Base-by-base conservation (phyloP, 2,113 vertebrate species). In the Antechinus stuartii region DNA sequence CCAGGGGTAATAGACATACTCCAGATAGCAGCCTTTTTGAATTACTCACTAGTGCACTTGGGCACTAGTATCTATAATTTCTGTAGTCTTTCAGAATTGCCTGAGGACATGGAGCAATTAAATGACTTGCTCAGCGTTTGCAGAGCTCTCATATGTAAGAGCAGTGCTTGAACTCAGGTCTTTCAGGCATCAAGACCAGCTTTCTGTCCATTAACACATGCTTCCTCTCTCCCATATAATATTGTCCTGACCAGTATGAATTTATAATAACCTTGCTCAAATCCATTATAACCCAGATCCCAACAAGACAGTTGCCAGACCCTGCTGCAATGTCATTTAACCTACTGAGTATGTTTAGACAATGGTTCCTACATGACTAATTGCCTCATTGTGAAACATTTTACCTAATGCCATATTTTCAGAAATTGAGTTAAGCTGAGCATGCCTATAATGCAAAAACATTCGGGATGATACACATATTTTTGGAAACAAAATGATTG, bases 401-500 rank as follows among this genome's bases (percentile, higher is more conserved):
- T 84, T 84, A 19, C 68, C 68, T 84, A 84, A 84, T 84, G 68
- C 6, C 19, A 84, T 84, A 42, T 84, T 84, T 84, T 84, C 68
- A 84, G n/a, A 16, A 2, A 42, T 8, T 19, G n/a, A 42, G 42
- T 84, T 84, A 84, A 16, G 6, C 35, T 42, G 16, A 9, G 25
- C 9, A 90, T 49, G 46, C 24, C 42, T 91, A n/a, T 91, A 57
- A 16, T 46, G 11, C 50, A 49, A 95, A 50, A 68, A 22, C 23
- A 27, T 91, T 91, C 52, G 47, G 84, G n/a, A 4, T 19, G 54
- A 49, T 1, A 35, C 55, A 35, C 8, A 25, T 54, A 53, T 57
- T 93, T 54, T 26, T 27, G 90, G n/a, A 14, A 26, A 90, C 84
- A 0, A 5, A 16, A 92, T 0, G 0, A 14, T 0, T 0, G 94